Base-by-base conservation (phyloP, 1,140 invertebrate species). In the Drosophila punjabiensis region DNA sequence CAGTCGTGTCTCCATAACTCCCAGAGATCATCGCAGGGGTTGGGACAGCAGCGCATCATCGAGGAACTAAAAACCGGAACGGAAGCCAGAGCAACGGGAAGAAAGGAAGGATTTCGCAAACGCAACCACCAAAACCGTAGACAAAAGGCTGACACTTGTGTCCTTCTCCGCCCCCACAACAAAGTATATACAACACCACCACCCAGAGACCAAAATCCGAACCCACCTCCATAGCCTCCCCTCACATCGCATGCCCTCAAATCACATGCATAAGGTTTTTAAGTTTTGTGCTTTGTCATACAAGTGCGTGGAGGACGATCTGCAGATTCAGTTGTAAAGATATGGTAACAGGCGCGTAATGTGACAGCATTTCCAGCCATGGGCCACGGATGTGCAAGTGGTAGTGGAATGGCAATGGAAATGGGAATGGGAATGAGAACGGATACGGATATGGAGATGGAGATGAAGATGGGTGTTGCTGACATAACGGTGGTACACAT, bases 211-310 rank as follows among this genome's bases (percentile, higher is more conserved):
- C 24, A 18, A 37, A 47, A 39, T n/a, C 39, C 13, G 13, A 35
- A 13, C n/a, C 45, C 20, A 35, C 20, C 50, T 55, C 32, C 50
- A 33, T 33, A 7, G n/a, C 35, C 24, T 37, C 39, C 33, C 55
- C 69, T 62, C 76, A 18, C n/a, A n/a, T n/a, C n/a, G n/a, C n/a
- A 45, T 50, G 76, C 37, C 70, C 86, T 82, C 86, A 90, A 90
- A 90, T 90, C 86, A 90, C 76, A 86, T 90, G 87, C 86, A 90
- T 90, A 90, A 79, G 86, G 81, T 90, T 90, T 89, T 90, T 86
- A 86, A 90, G 87, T 90, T 90, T 81, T 80, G 79, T 90, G 79
- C 86, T 91, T 82, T 90, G 87, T 90, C 86, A 91, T 90, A 90
- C 62, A 89, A 88, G 85, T 89, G 85, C 78, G 81, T 76, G 78